Conservation (phyloP, 2,888 invertebrate species). For the Emmelina monodactyla region DNA sequence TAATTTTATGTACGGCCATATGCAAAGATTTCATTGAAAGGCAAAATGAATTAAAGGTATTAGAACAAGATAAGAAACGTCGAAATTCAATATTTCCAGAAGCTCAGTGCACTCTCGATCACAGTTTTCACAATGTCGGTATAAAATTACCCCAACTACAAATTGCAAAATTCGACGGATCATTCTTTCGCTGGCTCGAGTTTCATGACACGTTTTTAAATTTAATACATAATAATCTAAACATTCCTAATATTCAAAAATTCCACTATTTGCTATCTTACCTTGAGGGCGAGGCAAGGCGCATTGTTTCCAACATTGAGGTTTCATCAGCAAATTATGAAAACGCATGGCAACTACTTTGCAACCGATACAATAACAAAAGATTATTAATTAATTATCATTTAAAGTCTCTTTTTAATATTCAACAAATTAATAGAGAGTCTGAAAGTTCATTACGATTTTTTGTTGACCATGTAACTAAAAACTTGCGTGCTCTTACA, state of each 20-base stretch:
- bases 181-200: slow-evolving; percentile 12
- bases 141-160: slow-evolving; percentile 14
- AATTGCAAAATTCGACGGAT: slow-evolving; percentile 12
- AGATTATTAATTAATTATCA: slow-evolving; percentile 13
- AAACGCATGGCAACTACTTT: slow-evolving; percentile 17
- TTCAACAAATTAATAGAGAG: slow-evolving; percentile 12
- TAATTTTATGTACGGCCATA: no score
- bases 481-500: slow-evolving; percentile 17
- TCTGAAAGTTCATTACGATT: slow-evolving; percentile 14
- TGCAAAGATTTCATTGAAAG: no score
- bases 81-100: neutral
- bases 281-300: slow-evolving; percentile 17
- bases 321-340: slow-evolving; percentile 15
- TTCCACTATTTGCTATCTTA: slow-evolving; percentile 15
- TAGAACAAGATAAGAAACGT: neutral
- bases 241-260: slow-evolving; percentile 12
- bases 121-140: slow-evolving; percentile 1
- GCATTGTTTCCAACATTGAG: slow-evolving; percentile 15
- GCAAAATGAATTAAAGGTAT: no score
- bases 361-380: slow-evolving; percentile 16
- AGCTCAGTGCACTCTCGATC: slow-evolving; percentile 1
- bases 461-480: slow-evolving; percentile 17
- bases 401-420: slow-evolving; percentile 14
- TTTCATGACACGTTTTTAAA: slow-evolving; percentile 15
- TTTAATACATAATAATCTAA: slow-evolving; percentile 13